phyloP scores from a whole-genome alignment of 2,888 invertebrate genomes.

The Nesidiocoris tenuis region DNA sequence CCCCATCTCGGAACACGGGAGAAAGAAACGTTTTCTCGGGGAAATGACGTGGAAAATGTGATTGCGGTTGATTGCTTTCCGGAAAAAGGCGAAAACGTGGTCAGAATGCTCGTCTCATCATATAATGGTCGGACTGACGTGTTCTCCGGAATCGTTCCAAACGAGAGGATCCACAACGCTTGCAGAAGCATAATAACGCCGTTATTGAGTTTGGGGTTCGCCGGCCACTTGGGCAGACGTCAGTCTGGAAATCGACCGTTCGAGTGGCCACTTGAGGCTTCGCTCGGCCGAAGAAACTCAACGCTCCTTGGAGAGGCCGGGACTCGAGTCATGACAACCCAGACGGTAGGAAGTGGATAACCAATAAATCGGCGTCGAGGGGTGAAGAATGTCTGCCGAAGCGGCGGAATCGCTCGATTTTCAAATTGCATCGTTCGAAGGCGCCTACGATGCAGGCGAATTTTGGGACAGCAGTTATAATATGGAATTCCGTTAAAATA shows the following conservation, averaged over 20 bases:
- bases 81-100: slow-evolving; percentile 29
- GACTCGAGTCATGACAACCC: too few relatives aligned
- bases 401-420: too few relatives aligned
- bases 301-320: too few relatives aligned
- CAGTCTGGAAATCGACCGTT: background rate
- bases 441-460: too few relatives aligned
- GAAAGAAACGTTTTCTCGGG: slow-evolving; percentile 25
- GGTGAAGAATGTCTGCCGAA: too few relatives aligned
- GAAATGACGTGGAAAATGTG: slow-evolving; percentile 44
- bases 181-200: slow-evolving; percentile 32
- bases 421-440: too few relatives aligned
- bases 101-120: slow-evolving; percentile 21
- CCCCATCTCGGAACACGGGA: background rate
- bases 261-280: slow-evolving; percentile 13
- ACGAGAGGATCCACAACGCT: slow-evolving; percentile 2
- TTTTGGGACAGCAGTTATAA: too few relatives aligned
- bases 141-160: background rate
- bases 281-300: background rate
- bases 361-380: too few relatives aligned
- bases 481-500: too few relatives aligned
- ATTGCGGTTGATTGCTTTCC: slow-evolving; percentile 42
- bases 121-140: background rate
- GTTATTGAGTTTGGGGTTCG: slow-evolving; percentile 32
- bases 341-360: too few relatives aligned
- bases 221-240: background rate